Conservation (phyloP, 2,113 vertebrate species). For the Nettapus auritus region DNA sequence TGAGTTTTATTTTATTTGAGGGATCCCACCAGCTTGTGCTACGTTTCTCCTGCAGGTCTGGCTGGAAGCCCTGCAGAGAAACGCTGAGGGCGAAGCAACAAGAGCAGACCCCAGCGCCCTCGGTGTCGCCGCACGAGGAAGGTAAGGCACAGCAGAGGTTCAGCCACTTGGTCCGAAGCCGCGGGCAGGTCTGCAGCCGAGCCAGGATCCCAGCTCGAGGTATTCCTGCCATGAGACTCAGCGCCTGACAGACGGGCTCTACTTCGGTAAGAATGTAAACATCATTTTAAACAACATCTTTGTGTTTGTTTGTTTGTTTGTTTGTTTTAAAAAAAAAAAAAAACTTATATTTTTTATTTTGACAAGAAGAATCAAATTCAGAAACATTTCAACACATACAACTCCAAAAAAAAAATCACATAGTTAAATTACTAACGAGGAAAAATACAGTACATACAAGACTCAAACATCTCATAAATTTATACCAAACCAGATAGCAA, state of each 20-base stretch:
- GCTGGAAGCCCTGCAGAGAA: not conserved
- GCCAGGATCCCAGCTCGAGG: not conserved
- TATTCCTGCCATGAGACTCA: not conserved
- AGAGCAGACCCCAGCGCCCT: not conserved
- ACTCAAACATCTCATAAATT: not conserved
- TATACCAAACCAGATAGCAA: constrained; percentile 31
- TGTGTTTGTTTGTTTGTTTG: not conserved
- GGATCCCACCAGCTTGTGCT: not conserved
- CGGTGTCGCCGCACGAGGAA: not conserved
- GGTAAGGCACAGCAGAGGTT: not conserved
- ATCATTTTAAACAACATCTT: not conserved
- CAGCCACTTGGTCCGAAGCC: not conserved
- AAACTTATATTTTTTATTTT: constrained; percentile 2
- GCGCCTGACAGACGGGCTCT: not conserved
- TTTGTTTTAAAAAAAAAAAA: not conserved
- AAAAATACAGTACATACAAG: constrained; percentile 35
- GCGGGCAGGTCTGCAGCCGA: not conserved
- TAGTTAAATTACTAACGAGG: constrained; percentile 39
- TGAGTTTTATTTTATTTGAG: not conserved
- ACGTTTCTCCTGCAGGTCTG: not conserved
- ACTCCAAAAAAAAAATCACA: not conserved
- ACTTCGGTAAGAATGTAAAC: not conserved
- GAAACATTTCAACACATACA: constrained; percentile 12
- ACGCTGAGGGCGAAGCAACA: not conserved
- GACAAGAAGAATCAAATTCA: not conserved